phyloP scores from a whole-genome alignment of 2,113 vertebrate genomes.

The Melanocharis versteri region DNA sequence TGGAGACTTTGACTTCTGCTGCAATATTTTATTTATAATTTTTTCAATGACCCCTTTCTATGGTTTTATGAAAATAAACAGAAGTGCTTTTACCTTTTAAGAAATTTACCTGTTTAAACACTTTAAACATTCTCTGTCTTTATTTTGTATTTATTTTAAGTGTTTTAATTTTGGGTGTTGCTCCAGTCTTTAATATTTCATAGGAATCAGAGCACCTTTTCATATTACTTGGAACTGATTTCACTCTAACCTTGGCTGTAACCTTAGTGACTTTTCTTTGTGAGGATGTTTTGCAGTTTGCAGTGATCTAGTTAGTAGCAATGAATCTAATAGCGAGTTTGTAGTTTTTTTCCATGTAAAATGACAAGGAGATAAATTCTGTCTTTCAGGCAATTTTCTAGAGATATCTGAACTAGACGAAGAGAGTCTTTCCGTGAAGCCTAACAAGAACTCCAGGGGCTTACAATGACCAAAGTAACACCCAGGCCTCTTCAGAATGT shows the following conservation, averaged over 20 bases:
- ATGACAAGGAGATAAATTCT: not conserved
- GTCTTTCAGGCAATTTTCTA: not conserved
- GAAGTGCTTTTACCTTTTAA: not conserved
- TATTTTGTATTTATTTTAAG: not conserved
- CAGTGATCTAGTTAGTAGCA: not conserved
- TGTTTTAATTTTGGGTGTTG: not conserved
- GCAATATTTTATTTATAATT: not conserved
- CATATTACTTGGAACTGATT: not conserved
- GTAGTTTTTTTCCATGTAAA: not conserved
- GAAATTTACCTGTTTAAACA: not conserved
- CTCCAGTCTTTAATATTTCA: not conserved
- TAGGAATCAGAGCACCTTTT: not conserved
- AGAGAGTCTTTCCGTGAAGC: not conserved
- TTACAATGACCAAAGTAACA: not conserved
- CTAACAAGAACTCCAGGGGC: not conserved
- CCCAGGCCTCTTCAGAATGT: not conserved
- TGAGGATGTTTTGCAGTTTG: not conserved
- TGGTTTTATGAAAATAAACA: not conserved
- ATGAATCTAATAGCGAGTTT: not conserved
- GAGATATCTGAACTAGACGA: not conserved
- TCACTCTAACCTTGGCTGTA: not conserved
- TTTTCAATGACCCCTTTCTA: not conserved
- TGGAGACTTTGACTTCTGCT: not conserved
- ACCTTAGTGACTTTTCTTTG: not conserved
- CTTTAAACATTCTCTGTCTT: not conserved